Conservation (phyloP, 1,140 invertebrate genomes). For the Helicoverpa armigera region DNA sequence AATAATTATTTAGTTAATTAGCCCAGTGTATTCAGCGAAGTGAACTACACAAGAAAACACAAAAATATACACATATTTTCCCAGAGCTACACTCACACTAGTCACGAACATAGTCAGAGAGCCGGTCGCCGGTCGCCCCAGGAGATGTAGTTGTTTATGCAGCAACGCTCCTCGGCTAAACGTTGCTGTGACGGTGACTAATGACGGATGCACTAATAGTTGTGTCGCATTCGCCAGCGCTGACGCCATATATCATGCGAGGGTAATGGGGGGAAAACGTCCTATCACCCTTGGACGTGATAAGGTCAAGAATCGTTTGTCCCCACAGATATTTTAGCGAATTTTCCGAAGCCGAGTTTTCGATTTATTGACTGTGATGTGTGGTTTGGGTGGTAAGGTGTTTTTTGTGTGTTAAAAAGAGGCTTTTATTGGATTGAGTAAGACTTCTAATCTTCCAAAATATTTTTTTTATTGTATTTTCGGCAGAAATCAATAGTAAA, state of each 20-base stretch:
- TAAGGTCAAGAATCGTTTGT: conserved; percentile 74
- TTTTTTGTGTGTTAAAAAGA: background rate
- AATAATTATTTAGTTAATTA: too few species aligned
- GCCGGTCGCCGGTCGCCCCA: conserved; percentile 48
- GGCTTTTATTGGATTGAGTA: too few species aligned
- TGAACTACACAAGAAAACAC: too few species aligned
- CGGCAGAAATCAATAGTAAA: too few species aligned
- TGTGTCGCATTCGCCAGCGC: conserved; percentile 75
- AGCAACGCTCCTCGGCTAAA: conserved; percentile 67
- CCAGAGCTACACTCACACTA: background rate
- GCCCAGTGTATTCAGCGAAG: too few species aligned
- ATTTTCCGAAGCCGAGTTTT: conserved; percentile 23
- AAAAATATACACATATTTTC: too few species aligned
- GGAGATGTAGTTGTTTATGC: conserved; percentile 76
- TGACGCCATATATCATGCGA: conserved; percentile 79
- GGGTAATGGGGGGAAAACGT: conserved; percentile 81
- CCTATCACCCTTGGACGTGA: conserved; percentile 78
- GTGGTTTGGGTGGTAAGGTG: background rate
- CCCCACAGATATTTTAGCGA: conserved; percentile 41
- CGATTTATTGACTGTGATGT: conserved; percentile 35
- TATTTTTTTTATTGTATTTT: too few species aligned
- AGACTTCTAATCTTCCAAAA: too few species aligned
- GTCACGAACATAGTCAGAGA: conserved; percentile 2
- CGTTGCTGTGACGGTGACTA: conserved; percentile 82
- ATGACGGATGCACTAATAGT: conserved; percentile 86